Conservation (phyloP, 1,140 invertebrate genomes). For the Ceratina australensis region DNA sequence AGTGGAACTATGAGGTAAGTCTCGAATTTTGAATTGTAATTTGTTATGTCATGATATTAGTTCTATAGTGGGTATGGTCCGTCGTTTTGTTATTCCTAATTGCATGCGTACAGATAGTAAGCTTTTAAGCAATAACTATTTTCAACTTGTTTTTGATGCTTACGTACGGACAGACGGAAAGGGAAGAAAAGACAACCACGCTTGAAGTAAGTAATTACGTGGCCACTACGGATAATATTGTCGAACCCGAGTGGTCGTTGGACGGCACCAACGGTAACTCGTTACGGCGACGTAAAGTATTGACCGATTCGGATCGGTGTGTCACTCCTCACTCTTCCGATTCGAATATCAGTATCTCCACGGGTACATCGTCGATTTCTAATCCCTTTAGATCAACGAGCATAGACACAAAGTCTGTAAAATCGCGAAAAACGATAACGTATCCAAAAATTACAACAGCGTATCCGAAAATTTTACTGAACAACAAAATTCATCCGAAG, state of each 20-base stretch:
- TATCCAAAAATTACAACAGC: conserved; percentile 68
- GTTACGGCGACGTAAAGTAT: conserved; percentile 74
- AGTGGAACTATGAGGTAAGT: conserved; percentile 77
- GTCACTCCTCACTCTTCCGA: conserved; percentile 5
- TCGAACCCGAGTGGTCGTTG: conserved; percentile 50
- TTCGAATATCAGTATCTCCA: conserved; percentile 9
- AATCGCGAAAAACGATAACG: conserved; percentile 60
- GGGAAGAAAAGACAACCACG: conserved; percentile 76
- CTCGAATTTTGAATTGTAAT: conserved; percentile 22
- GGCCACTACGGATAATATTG: conserved; percentile 65
- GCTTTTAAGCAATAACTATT: conserved; percentile 25
- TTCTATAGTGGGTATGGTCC: conserved; percentile 19
- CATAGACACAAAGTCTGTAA: conserved; percentile 22
- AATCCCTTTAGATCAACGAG: conserved; percentile 17
- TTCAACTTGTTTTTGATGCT: conserved; percentile 72
- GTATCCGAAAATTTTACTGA: conserved; percentile 66
- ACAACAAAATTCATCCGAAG: conserved; percentile 35
- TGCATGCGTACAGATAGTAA: background rate
- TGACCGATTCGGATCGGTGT: conserved; percentile 48
- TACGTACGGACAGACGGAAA: conserved; percentile 77
- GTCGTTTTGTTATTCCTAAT: background rate
- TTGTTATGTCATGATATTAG: no score
- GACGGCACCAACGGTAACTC: conserved; percentile 54
- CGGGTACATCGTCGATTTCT: conserved; percentile 7
- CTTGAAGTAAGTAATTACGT: conserved; percentile 80